Evolutionary conservation across 2,797 vertebrate species (phyloP).

Genomic region (Galaxias olidus): DNA sequence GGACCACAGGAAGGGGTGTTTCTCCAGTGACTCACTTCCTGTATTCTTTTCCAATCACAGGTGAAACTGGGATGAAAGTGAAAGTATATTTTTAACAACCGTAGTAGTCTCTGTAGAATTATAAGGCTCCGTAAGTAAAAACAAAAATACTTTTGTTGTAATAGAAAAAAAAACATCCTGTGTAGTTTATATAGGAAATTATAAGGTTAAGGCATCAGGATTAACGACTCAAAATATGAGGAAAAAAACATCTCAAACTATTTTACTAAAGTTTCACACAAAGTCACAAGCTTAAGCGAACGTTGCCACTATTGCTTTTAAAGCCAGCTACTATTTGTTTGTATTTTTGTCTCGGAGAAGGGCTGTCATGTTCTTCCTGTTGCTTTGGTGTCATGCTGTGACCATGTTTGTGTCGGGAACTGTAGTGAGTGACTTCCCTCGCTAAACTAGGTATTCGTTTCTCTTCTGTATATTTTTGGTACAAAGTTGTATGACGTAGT

Average conservation of each 20-base stretch:
- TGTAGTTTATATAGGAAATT: conserved; percentile 43
- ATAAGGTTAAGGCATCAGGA: conserved; percentile 38
- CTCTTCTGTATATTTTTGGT: conserved; percentile 85
- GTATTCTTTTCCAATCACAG: conserved; percentile 45
- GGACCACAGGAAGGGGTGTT: conserved; percentile 22
- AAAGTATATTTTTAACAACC: conserved; percentile 70
- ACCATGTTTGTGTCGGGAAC: conserved; percentile 76
- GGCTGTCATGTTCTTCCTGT: conserved; percentile 21
- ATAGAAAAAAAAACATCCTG: conserved; percentile 36
- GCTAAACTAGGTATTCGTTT: conserved; percentile 69
- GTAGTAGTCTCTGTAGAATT: conserved; percentile 53
- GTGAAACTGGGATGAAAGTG: conserved; percentile 48
- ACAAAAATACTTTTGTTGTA: conserved; percentile 57
- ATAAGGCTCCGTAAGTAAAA: conserved; percentile 51
- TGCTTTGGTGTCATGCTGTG: conserved; percentile 10
- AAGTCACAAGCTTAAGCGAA: conserved; percentile 36
- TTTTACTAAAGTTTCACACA: conserved; percentile 68
- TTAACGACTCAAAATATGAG: conserved; percentile 25
- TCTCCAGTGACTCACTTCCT: conserved; percentile 12
- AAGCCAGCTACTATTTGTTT: conserved; percentile 68
- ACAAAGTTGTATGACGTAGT: conserved; percentile 74
- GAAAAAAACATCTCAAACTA: conserved; percentile 50
- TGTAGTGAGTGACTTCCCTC: conserved; percentile 72
- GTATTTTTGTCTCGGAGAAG: conserved; percentile 58
- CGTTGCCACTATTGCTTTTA: conserved; percentile 66